phyloP scores from a whole-genome alignment of 1,140 invertebrate genomes.

The Nasonia vitripennis region DNA sequence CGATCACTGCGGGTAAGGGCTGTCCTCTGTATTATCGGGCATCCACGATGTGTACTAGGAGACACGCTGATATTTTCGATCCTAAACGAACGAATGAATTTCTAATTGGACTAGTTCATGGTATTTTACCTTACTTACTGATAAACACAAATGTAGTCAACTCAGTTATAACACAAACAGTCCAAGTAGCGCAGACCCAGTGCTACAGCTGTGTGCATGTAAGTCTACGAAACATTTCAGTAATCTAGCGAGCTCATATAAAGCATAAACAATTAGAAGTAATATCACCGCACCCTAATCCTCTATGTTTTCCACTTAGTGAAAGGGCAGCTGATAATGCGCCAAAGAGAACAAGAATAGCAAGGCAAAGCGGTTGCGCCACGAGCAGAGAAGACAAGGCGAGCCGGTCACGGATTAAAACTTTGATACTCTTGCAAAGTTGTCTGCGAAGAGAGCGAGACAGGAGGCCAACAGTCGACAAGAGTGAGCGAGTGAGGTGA shows the following conservation, averaged over 20 bases:
- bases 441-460: background rate
- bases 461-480: background rate
- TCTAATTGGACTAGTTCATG: background rate
- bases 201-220: no score
- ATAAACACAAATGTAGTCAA: no score
- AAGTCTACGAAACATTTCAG: no score
- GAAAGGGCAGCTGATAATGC: background rate
- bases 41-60: background rate
- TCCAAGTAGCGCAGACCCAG: no score
- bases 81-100: background rate
- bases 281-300: background rate
- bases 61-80: background rate
- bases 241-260: no score
- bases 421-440: constrained; percentile 9
- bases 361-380: background rate
- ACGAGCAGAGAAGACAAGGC: background rate
- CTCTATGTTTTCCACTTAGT: background rate
- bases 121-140: background rate
- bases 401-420: constrained; percentile 47
- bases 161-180: no score
- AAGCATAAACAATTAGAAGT: background rate
- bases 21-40: background rate
- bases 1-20: background rate
- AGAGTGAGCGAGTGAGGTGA: constrained; percentile 12
- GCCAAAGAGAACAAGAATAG: background rate